Percentiles rank a stretch among this genome's conserved stretches.
These are phyloP conservation scores for Antheraea mylitta DNA, from an alignment of 1,140 invertebrate genomes.

Conservation along the genomic window DNA sequence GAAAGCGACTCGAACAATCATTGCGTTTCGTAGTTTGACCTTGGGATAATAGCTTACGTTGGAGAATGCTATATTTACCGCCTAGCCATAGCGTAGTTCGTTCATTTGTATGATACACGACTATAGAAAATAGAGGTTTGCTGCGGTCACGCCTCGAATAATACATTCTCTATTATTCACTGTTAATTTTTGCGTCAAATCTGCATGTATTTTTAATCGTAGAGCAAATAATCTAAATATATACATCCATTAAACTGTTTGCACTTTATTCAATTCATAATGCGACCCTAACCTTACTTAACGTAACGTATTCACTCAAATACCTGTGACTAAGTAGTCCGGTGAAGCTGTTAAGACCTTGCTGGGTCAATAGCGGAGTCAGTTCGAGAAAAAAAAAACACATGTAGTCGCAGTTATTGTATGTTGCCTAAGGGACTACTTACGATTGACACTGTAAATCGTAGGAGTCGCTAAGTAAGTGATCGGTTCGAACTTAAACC, in stretches of 20 bases:
- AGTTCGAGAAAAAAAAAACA: too few relatives aligned
- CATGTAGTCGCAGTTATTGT: too few relatives aligned
- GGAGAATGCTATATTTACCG: background rate
- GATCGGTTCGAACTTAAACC: background rate
- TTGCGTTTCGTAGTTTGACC: background rate
- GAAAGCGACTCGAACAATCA: background rate
- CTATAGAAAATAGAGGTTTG: background rate
- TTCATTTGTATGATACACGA: background rate
- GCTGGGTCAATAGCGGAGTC: too few relatives aligned
- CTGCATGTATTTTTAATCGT: background rate
- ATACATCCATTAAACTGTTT: too few relatives aligned
- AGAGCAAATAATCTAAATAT: background rate
- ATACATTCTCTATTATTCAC: too few relatives aligned
- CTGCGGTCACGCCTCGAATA: background rate
- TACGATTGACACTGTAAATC: background rate
- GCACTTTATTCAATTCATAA: too few relatives aligned
- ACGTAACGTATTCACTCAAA: background rate
- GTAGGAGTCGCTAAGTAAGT: background rate
- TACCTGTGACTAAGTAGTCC: background rate
- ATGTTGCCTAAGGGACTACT: background rate
- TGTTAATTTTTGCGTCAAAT: too few relatives aligned
- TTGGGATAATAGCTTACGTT: background rate
- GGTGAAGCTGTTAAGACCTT: too few relatives aligned
- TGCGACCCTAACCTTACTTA: background rate
- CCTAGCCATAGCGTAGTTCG: background rate